These are phyloP conservation scores for Leptinotarsa texana DNA, from an alignment of 1,140 invertebrate species.

Conservation along the genomic window DNA sequence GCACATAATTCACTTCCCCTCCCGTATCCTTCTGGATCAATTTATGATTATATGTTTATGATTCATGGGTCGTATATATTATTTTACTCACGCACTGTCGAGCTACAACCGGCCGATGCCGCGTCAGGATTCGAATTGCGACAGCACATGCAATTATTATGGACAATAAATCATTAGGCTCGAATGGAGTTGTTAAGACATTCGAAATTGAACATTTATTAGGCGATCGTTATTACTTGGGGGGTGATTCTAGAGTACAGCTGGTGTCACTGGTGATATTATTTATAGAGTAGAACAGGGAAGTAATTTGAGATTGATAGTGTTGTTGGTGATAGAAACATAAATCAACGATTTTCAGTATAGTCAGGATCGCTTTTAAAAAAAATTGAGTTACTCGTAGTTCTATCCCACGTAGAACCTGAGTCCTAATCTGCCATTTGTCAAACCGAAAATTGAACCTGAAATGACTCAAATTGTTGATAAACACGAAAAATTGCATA, in stretches of 20 bases:
- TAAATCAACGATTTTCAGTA: no score
- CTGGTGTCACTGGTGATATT: not conserved
- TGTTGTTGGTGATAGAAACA: no score
- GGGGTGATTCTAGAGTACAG: not conserved
- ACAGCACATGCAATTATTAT: conserved; percentile 26
- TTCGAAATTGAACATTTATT: conserved; percentile 7
- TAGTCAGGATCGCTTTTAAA: no score
- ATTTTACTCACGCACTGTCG: conserved; percentile 25
- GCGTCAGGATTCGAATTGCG: conserved; percentile 18
- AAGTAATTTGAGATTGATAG: no score
- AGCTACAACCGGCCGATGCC: conserved; percentile 14
- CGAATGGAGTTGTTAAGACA: conserved; percentile 18
- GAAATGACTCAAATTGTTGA: no score
- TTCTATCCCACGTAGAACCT: no score
- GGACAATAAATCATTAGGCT: conserved; percentile 19
- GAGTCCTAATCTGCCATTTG: no score
- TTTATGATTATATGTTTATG: conserved; percentile 20
- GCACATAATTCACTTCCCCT: not conserved
- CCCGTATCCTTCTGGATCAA: conserved; percentile 9
- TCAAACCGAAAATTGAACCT: no score
- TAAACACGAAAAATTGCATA: no score
- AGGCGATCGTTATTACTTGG: not conserved
- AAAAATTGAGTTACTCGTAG: no score
- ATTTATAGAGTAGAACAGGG: no score
- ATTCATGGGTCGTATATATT: conserved; percentile 18